These are phyloP conservation scores for Coluber constrictor DNA, from an alignment of 2,797 vertebrate species.

Conservation along the genomic window DNA sequence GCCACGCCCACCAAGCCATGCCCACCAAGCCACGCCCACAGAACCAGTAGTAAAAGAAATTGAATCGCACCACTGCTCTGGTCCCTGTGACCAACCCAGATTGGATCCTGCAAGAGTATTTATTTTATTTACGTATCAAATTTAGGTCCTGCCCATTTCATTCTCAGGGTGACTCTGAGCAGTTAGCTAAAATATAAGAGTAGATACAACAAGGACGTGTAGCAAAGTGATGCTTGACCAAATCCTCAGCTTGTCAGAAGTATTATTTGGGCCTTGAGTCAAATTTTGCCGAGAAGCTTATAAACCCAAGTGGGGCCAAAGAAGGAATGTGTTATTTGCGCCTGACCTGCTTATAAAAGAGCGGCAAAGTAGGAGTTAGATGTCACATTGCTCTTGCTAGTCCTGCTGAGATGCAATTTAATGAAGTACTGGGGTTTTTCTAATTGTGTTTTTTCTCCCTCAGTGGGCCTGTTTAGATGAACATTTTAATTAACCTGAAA, in stretches of 20 bases:
- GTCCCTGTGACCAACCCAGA: not conserved
- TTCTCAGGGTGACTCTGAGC: not conserved
- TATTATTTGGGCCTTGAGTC: not conserved
- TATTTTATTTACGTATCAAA: not conserved
- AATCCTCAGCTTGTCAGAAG: not conserved
- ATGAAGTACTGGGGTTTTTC: conserved; percentile 15
- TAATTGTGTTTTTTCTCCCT: conserved; percentile 7
- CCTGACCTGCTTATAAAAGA: not conserved
- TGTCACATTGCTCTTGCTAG: conserved; percentile 7
- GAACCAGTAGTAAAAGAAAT: too few species aligned
- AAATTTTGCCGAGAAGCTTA: not conserved
- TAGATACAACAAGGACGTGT: not conserved
- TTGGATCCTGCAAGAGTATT: not conserved
- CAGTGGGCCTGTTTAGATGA: conserved; percentile 13
- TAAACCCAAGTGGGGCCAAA: not conserved
- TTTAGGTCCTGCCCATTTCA: not conserved
- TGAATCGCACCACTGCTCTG: too few species aligned
- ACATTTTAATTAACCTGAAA: conserved; percentile 37
- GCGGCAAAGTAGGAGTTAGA: not conserved
- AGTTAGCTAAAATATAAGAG: not conserved
- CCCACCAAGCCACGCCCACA: too few species aligned
- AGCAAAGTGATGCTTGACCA: not conserved
- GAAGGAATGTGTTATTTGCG: not conserved
- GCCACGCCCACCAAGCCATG: too few species aligned
- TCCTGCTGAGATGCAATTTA: conserved; percentile 16